These are phyloP conservation scores for Solea solea DNA, from an alignment of 2,113 vertebrate species.

Conservation along the genomic window DNA sequence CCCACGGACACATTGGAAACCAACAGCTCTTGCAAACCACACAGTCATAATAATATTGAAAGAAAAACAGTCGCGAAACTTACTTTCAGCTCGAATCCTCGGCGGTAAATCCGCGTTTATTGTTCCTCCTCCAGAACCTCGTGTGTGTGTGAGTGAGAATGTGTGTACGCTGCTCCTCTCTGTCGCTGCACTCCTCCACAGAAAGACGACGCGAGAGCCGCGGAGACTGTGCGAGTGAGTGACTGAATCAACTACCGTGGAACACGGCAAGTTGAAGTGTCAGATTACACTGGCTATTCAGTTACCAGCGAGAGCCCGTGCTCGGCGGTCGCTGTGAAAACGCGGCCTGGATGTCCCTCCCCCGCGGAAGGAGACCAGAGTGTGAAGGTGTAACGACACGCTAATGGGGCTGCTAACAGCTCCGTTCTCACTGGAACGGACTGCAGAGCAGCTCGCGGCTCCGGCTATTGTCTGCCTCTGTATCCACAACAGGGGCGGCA, in stretches of 20 bases:
- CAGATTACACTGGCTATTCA: constrained; percentile 99
- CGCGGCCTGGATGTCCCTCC: constrained; percentile 79
- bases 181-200: constrained; percentile 65
- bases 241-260: constrained; percentile 98
- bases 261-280: constrained; percentile 99
- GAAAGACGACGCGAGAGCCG: constrained; percentile 91
- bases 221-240: constrained; percentile 93
- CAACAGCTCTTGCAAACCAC: constrained; percentile 43
- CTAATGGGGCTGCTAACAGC: constrained; percentile 49
- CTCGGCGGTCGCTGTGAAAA: constrained; percentile 88
- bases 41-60: constrained; percentile 5
- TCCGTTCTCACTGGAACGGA: constrained; percentile 43
- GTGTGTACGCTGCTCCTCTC: constrained; percentile 71
- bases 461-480: constrained; percentile 41
- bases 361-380: constrained; percentile 64
- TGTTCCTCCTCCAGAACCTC: constrained; percentile 59
- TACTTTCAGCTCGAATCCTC: constrained; percentile 85
- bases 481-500: neutral
- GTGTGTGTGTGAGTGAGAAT: constrained; percentile 34
- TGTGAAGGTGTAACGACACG: constrained; percentile 36
- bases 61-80: constrained; percentile 81
- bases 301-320: constrained; percentile 96
- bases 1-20: constrained; percentile 53
- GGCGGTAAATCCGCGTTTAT: constrained; percentile 72
- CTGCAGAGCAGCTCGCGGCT: constrained; percentile 17